phyloP scores from a whole-genome alignment of 2,113 vertebrate species.

The Entomyzon cyanotis region DNA sequence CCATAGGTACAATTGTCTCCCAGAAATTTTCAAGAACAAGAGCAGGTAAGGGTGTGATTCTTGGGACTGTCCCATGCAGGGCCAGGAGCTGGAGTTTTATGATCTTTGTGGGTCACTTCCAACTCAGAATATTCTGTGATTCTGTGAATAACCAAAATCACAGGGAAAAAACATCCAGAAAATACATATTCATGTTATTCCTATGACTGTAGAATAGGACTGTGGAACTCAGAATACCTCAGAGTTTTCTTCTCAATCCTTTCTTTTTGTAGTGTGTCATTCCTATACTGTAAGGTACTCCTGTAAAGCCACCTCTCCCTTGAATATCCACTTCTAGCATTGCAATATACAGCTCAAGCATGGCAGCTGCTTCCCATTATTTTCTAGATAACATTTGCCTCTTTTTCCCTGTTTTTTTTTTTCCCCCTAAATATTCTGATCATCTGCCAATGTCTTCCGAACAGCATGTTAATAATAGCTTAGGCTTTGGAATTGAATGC shows the following conservation, averaged over 20 bases:
- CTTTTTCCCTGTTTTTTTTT: fast-evolving
- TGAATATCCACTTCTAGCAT: fast-evolving
- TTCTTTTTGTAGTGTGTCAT: background rate
- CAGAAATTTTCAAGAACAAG: background rate
- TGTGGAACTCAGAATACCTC: too few relatives aligned
- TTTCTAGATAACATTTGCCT: background rate
- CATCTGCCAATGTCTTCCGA: background rate
- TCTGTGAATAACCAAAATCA: background rate
- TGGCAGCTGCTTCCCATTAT: background rate
- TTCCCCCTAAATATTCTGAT: background rate
- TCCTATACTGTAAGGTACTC: background rate
- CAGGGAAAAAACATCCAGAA: background rate
- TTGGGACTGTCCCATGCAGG: background rate
- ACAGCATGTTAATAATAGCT: background rate
- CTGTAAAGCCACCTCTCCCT: background rate
- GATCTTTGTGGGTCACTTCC: background rate
- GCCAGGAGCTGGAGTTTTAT: background rate
- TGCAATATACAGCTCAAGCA: background rate
- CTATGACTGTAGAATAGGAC: background rate
- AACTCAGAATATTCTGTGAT: background rate
- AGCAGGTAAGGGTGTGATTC: background rate
- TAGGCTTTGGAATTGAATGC: background rate
- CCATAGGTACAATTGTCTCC: background rate
- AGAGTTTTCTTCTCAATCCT: background rate
- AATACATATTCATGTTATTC: background rate